Percentiles rank a stretch among this genome's conserved stretches.
These are phyloP conservation scores for Macroglossus sobrinus DNA, from an alignment of 2,113 vertebrate genomes.

Conservation along the genomic window DNA sequence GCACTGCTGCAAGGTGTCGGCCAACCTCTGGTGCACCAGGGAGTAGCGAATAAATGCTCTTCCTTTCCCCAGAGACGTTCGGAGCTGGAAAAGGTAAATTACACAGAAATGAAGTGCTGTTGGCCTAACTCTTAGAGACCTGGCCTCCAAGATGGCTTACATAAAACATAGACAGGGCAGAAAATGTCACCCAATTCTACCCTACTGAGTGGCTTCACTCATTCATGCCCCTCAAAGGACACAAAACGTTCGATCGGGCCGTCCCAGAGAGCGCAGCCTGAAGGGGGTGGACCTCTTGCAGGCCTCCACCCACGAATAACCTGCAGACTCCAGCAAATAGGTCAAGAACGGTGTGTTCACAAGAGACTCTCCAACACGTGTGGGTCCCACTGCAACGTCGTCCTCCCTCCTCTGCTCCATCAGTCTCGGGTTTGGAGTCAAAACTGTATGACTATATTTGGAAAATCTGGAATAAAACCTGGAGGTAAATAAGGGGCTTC, in stretches of 20 bases:
- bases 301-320: not conserved
- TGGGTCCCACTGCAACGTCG: not conserved
- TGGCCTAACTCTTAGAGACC: not conserved
- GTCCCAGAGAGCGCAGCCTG: not conserved
- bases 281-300: not conserved
- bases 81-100: constrained; percentile 83
- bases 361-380: not conserved
- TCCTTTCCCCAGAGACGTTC: constrained; percentile 96
- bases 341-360: rapidly evolving
- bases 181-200: not conserved
- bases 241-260: not conserved
- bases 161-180: not conserved
- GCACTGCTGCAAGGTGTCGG: constrained; percentile 97
- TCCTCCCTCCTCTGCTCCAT: not conserved
- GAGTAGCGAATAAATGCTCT: constrained; percentile 96
- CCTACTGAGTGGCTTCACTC: not conserved
- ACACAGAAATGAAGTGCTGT: constrained; percentile 64
- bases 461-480: not conserved
- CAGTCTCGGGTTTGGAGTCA: not conserved
- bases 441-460: not conserved
- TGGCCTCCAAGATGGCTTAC: not conserved
- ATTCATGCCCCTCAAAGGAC: not conserved
- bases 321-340: rapidly evolving
- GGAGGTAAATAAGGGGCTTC: not conserved
- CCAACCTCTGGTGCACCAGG: constrained; percentile 94